phyloP scores from a whole-genome alignment of 2,888 invertebrate species.

The Conus canariensis region DNA sequence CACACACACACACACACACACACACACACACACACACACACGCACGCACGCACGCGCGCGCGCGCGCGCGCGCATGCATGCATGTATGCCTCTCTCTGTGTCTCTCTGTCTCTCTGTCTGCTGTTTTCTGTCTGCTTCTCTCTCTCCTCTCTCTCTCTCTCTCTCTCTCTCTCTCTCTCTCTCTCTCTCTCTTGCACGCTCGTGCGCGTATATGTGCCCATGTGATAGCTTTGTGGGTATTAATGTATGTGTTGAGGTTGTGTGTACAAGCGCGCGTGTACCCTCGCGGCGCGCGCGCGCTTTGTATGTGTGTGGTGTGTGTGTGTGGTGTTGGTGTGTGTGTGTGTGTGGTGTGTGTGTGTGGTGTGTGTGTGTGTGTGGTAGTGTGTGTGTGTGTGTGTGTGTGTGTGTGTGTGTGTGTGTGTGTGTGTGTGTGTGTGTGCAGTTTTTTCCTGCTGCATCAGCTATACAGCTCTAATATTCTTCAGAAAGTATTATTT shows the following conservation, averaged over 20 bases:
- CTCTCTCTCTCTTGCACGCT: neutral
- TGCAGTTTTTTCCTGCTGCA: neutral
- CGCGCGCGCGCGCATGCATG: no score
- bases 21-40: constrained; percentile 18
- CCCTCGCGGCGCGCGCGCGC: no score
- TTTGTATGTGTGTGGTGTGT: no score
- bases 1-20: neutral
- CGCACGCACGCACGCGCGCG: neutral
- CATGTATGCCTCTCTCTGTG: no score
- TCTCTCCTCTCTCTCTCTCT: neutral
- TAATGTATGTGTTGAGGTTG: neutral
- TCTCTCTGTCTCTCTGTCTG: no score
- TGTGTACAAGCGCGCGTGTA: no score
- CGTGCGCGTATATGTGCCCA: neutral
- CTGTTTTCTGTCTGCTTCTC: no score
- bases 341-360: no score
- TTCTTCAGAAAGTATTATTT: neutral
- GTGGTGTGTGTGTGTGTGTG: no score
- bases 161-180: no score
- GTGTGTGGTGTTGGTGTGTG: no score
- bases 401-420: neutral
- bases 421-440: constrained; percentile 18
- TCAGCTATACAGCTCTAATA: neutral
- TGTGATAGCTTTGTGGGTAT: neutral
- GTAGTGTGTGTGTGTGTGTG: no score